Conservation (phyloP, 2,888 invertebrate species). For the Clistopyga incitator region DNA sequence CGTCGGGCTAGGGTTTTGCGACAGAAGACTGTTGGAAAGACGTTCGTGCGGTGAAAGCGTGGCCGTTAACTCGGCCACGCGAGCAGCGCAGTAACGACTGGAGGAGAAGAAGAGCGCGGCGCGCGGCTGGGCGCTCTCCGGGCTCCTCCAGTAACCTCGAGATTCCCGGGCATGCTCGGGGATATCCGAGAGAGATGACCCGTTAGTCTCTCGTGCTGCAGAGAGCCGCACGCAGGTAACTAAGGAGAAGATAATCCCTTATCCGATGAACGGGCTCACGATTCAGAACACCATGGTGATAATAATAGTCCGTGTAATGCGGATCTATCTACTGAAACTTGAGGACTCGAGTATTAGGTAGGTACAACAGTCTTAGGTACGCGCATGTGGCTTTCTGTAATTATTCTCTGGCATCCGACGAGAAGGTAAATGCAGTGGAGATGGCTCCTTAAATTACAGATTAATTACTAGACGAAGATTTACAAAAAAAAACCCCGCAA, state of each 20-base stretch:
- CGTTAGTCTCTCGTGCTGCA: slow-evolving; percentile 60
- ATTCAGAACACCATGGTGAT: slow-evolving; percentile 52
- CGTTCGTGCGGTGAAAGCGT: slow-evolving; percentile 59
- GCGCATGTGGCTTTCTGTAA: slow-evolving; percentile 3
- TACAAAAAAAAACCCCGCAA: no score
- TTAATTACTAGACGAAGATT: no score
- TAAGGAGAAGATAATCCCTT: slow-evolving; percentile 64
- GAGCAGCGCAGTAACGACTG: slow-evolving; percentile 22
- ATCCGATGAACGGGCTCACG: slow-evolving; percentile 59
- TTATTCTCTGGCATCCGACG: neutral
- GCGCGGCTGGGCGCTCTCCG: neutral
- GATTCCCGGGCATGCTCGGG: slow-evolving; percentile 52
- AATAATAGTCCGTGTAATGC: slow-evolving; percentile 55
- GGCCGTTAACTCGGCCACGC: slow-evolving; percentile 57
- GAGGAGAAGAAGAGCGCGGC: neutral
- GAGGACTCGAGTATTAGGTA: slow-evolving; percentile 12
- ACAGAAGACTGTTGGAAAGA: slow-evolving; percentile 41
- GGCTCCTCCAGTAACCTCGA: slow-evolving; percentile 39
- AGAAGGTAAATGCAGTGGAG: neutral
- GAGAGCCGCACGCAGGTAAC: slow-evolving; percentile 13
- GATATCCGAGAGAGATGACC: slow-evolving; percentile 61
- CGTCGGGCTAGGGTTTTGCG: slow-evolving; percentile 8
- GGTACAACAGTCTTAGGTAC: slow-evolving; percentile 6
- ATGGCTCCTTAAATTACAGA: neutral
- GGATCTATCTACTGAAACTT: slow-evolving; percentile 16